Conservation (phyloP, 2,113 vertebrate genomes). For the Rattus rattus region DNA sequence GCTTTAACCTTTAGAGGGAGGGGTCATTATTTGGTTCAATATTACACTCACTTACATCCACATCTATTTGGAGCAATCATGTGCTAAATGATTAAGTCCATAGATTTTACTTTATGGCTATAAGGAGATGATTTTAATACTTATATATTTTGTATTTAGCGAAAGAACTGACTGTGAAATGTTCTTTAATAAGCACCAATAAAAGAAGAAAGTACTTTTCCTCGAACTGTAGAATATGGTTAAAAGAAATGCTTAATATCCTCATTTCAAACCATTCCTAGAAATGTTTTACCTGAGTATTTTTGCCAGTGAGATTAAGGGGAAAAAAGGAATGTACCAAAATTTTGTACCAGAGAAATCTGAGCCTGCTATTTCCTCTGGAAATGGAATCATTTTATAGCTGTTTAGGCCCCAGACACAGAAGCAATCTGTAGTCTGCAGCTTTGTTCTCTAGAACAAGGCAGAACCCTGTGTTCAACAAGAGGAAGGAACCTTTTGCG, state of each 20-base stretch:
- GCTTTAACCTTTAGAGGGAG: constrained; percentile 43
- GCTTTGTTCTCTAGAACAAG: constrained; percentile 68
- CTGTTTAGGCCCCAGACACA: constrained; percentile 45
- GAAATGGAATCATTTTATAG: constrained; percentile 70
- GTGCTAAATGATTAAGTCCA: neutral
- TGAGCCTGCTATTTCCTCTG: constrained; percentile 55
- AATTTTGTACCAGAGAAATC: constrained; percentile 69
- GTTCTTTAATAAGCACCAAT: constrained; percentile 52
- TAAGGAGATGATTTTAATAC: constrained; percentile 37
- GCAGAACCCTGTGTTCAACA: constrained; percentile 45
- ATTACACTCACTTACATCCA: neutral
- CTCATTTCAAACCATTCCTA: constrained; percentile 63
- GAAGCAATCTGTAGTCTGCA: neutral
- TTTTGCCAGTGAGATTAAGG: constrained; percentile 59
- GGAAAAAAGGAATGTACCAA: constrained; percentile 52
- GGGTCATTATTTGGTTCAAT: constrained; percentile 11
- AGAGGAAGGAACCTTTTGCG: neutral
- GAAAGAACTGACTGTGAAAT: constrained; percentile 37
- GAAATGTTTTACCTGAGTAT: constrained; percentile 68
- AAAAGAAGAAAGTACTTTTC: constrained; percentile 63
- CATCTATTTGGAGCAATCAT: constrained; percentile 23
- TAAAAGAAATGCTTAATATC: constrained; percentile 55
- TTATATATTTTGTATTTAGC: constrained; percentile 56
- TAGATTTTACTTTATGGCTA: constrained; percentile 16
- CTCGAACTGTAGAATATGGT: constrained; percentile 46